Conservation (phyloP, 92 coral and sea anemone species). For the Meandrina meandrites region DNA sequence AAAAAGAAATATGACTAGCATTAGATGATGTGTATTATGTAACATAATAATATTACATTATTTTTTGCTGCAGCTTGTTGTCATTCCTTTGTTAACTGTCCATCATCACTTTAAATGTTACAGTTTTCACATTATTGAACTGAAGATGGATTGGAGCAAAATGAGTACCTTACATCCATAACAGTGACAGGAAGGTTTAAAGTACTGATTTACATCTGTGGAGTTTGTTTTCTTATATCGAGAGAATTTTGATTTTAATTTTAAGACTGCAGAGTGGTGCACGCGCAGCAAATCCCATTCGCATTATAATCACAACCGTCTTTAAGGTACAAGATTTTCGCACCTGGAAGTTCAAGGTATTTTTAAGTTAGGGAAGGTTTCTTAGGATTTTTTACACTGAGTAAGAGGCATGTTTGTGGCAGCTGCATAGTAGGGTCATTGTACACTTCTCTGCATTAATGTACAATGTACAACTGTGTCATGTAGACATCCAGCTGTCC, state of each 20-base stretch:
- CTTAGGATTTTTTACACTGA: background rate
- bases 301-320: background rate
- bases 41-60: background rate
- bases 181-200: too few relatives aligned
- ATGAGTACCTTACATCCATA: too few relatives aligned
- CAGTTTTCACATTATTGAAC: background rate
- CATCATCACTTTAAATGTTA: background rate
- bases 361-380: background rate
- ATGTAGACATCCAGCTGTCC: background rate
- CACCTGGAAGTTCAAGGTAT: background rate
- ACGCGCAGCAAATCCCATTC: too few relatives aligned
- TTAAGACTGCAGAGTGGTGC: background rate
- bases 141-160: too few relatives aligned
- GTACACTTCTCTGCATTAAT: background rate
- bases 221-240: background rate
- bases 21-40: background rate
- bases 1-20: background rate
- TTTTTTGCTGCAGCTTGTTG: background rate
- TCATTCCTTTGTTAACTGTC: background rate
- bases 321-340: background rate
- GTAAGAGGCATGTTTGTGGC: slow-evolving; percentile 1
- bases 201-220: too few relatives aligned
- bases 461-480: background rate
- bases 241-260: background rate
- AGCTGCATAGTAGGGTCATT: too few relatives aligned